These are phyloP conservation scores for Sebastes itinus DNA, from an alignment of 2,797 vertebrate genomes.

Conservation along the genomic window DNA sequence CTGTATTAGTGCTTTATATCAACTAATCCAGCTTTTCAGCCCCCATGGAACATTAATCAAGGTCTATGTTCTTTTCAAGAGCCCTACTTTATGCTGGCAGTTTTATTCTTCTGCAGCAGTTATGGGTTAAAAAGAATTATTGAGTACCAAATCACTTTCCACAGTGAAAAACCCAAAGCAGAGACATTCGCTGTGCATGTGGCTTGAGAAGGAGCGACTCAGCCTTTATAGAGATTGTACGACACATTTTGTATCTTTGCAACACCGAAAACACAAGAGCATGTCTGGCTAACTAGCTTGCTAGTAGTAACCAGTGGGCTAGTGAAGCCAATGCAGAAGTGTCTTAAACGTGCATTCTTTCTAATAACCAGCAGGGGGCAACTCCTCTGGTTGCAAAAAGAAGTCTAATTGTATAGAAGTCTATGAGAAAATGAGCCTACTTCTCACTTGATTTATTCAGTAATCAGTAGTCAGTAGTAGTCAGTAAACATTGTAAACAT, in stretches of 20 bases:
- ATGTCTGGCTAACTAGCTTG: background rate
- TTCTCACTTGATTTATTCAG: no score
- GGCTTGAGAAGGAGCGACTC: background rate
- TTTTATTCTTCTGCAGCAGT: background rate
- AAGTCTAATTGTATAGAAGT: no score
- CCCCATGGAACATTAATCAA: background rate
- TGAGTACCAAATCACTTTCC: background rate
- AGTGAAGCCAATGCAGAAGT: no score
- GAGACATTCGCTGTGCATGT: background rate
- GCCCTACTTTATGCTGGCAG: background rate
- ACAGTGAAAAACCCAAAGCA: background rate
- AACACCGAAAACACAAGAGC: background rate
- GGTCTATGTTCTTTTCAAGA: background rate
- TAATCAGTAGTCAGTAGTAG: no score
- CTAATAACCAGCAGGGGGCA: no score
- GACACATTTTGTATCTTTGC: background rate
- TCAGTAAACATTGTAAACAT: no score
- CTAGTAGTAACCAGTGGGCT: background rate
- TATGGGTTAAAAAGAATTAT: background rate
- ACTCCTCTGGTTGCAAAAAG: no score
- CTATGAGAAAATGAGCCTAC: no score
- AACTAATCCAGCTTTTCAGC: background rate
- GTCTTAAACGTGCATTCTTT: no score
- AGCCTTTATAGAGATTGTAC: background rate
- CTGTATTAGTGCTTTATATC: background rate